Conservation (phyloP, 92 coral and sea anemone species). For the Phenganax subtilis region DNA sequence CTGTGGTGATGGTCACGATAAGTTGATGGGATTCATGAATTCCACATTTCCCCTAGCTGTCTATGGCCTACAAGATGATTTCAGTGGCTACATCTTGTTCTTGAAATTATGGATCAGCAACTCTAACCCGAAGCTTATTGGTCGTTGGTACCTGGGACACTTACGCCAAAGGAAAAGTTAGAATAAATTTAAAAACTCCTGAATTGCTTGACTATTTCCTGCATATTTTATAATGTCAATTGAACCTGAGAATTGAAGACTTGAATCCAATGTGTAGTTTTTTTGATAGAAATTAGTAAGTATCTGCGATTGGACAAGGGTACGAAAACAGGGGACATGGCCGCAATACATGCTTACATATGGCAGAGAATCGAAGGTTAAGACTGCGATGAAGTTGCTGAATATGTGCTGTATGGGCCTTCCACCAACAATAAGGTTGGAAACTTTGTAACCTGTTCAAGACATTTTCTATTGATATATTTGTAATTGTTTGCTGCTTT, state of each 20-base stretch:
- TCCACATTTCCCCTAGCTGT: slow-evolving; percentile 35
- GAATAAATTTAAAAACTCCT: neutral
- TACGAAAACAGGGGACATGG: slow-evolving; percentile 1
- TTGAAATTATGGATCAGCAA: slow-evolving; percentile 23
- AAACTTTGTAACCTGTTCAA: neutral
- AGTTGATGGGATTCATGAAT: slow-evolving; percentile 28
- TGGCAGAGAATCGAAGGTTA: neutral
- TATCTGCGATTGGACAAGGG: slow-evolving; percentile 17
- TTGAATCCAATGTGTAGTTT: neutral
- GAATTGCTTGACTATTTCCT: too few species aligned
- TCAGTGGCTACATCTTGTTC: slow-evolving; percentile 29
- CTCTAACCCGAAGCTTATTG: slow-evolving; percentile 30
- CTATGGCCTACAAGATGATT: slow-evolving; percentile 36
- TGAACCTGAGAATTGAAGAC: too few species aligned
- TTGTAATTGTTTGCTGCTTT: neutral
- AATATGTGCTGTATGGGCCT: slow-evolving; percentile 56
- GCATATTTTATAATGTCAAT: too few species aligned
- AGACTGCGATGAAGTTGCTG: slow-evolving; percentile 20
- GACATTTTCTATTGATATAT: neutral
- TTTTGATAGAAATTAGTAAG: neutral
- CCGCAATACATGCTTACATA: neutral
- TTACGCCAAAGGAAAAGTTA: slow-evolving; percentile 3
- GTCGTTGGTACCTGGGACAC: slow-evolving; percentile 39
- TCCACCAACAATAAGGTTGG: slow-evolving; percentile 47
- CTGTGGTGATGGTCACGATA: slow-evolving; percentile 30